Base-by-base conservation (phyloP, 2,888 invertebrate genomes). In the Conus canariensis region DNA sequence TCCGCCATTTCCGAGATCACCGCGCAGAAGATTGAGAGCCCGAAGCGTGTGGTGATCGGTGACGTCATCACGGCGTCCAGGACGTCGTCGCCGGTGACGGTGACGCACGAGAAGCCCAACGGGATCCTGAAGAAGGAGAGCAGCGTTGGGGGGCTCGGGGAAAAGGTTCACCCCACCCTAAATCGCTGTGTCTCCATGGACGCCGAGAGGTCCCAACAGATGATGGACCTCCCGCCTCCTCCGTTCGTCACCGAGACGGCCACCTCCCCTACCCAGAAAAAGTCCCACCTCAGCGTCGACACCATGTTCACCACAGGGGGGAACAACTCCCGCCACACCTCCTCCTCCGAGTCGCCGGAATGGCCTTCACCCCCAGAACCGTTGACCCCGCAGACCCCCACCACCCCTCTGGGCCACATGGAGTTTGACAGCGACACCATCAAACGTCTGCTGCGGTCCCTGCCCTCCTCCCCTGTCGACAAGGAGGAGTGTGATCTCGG, bases 391-490 rank as follows among this genome's bases (percentile, higher is more conserved):
- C 94, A 93, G 90, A 94, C 95, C 87, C 94, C 95, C 88, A 90
- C 94, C 64, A 93, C 93, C 59, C 94, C 95, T 14, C 92, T 93
- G 10, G 93, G 93, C 90, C 95, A 95, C 90, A 95, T 97, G 92
- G 96, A 96, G 91, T 96, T 98, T 96, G 98, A 98, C 96, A 98
- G 98, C 95, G 98, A 97, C 95, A 98, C 98, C 14, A 97, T 99
- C 94, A 99, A 99, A 96, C 97, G 98, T 93, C 98, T 99, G 98
- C 97, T 99, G 94, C 98, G 99, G 95, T 98, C 99, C 88, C 98
- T 99, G 97, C 98, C 98, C 58, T 93, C 93, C 16, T 94, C 94
- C 22, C 94, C 95, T 0, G 93, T 93, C 10, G 93, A 91, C 77
- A 92, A 94, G 90, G 92, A 92, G 22, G 93, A 94, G 89, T 90